These are phyloP conservation scores for Diadumene lineata DNA, from an alignment of 92 coral and sea anemone species.

Conservation along the genomic window DNA sequence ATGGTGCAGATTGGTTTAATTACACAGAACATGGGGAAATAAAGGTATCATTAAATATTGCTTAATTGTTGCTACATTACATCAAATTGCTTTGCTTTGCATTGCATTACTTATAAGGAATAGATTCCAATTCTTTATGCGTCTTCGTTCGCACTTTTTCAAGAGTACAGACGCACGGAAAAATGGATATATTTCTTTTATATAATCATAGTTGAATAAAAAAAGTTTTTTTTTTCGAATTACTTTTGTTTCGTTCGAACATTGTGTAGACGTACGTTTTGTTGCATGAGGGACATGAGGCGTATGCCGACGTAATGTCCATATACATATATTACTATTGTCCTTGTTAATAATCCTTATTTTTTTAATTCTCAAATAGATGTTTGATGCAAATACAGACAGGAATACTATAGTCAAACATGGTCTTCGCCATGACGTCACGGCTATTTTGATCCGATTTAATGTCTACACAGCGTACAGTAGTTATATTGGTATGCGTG, in stretches of 20 bases:
- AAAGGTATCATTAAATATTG: slow-evolving; percentile 18
- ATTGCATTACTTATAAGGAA: no score
- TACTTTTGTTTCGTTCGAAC: neutral
- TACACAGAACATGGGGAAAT: slow-evolving; percentile 45
- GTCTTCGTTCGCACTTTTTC: no score
- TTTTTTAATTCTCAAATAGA: slow-evolving; percentile 13
- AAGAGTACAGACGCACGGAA: no score
- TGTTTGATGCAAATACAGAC: slow-evolving; percentile 64
- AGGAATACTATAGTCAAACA: slow-evolving; percentile 54
- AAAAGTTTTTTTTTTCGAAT: neutral
- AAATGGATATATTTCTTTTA: no score
- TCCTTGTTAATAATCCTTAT: no score
- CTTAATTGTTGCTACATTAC: no score
- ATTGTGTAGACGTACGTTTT: neutral
- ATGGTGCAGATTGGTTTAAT: slow-evolving; percentile 52
- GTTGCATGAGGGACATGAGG: neutral
- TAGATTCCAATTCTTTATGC: no score
- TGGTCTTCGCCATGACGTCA: slow-evolving; percentile 48
- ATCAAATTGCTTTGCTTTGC: no score
- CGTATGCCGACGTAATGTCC: no score
- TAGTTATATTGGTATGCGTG: slow-evolving; percentile 38
- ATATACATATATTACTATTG: no score
- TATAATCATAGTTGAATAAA: neutral
- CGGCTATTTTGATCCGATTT: slow-evolving; percentile 52
- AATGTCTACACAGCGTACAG: slow-evolving; percentile 27